Conservation (phyloP, 2,113 vertebrate genomes). For the Paratilapia polleni region DNA sequence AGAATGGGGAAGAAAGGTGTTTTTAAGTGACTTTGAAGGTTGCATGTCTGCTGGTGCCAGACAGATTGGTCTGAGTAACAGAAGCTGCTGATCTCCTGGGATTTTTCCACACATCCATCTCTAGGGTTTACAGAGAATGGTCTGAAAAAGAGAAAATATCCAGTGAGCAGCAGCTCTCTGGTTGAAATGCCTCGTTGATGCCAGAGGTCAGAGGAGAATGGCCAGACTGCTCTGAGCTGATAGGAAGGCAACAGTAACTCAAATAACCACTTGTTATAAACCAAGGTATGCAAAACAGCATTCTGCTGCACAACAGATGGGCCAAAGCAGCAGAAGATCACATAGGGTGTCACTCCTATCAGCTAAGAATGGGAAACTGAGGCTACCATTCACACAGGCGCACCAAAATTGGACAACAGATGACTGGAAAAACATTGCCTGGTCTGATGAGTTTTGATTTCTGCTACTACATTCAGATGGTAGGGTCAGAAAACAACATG, state of each 20-base stretch:
- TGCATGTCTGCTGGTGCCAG: background rate
- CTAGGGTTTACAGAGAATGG: background rate
- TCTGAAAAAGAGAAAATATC: background rate
- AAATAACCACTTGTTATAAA: background rate
- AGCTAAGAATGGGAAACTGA: background rate
- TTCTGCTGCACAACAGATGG: background rate
- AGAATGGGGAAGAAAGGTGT: background rate
- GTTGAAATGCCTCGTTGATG: background rate
- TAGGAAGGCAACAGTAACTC: background rate
- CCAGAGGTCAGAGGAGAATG: background rate
- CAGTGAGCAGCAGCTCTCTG: background rate
- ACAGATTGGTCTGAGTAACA: background rate
- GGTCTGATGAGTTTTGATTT: background rate
- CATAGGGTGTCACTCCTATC: background rate
- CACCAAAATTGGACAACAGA: background rate
- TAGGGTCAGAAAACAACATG: background rate
- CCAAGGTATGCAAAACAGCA: background rate
- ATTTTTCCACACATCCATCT: background rate
- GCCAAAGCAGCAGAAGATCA: background rate
- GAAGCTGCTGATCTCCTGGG: background rate
- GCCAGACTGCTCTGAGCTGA: background rate
- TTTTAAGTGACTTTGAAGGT: background rate
- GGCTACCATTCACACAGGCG: background rate
- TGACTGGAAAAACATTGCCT: background rate
- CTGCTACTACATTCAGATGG: background rate